Evolutionary conservation across 2,113 vertebrate genomes (phyloP), one percentile per base, ranked within the genome.

Genomic region (Merops nubicus): DNA sequence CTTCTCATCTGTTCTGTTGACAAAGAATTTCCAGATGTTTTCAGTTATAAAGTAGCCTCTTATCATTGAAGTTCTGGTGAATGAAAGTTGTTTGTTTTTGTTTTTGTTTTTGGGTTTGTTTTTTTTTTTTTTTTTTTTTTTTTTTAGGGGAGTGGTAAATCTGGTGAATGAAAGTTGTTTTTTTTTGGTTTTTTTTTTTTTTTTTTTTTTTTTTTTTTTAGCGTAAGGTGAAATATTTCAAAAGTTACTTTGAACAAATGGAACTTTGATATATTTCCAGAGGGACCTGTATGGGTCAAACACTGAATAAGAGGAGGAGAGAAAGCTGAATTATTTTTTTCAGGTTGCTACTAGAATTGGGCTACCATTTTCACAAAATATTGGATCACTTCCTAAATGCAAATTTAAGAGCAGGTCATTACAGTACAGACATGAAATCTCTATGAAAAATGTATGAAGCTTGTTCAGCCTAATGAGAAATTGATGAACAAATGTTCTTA

Each of bases 1-100:
- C 96, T 84, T 93, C 83, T 94, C 80, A 76, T 88, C 85, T 84
- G 28, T 84, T 93, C 54, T 81, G 64, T 56, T 91, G 90, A 84
- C 83, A 89, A 90, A 94, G 90, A 94, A 87, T 96, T 96, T 93
- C 96, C 96, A 97, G 92, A 96, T 97, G 95, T 96, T 96, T 96
- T 95, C 91, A 87, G 40, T 97, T 96, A 85, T 40, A 33, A 90
- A 92, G 92, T 87, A 89, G 76, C 92, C 94, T 95, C 93, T 93
- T 94, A 85, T 78, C 90, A 94, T 90, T 92, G 91, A 87, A 89
- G 83, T 86, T 93, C 79, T 93, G 89, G 43, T 78, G 70, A 93
- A 95, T 89, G 85, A 45, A 92, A 89, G 76, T 95, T 94, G 43
- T 93, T 96, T 94, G 2, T 72, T 51, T 47, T 51, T 65, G 59